Conservation (phyloP, 2,113 vertebrate species). For the Synchiropus splendidus region DNA sequence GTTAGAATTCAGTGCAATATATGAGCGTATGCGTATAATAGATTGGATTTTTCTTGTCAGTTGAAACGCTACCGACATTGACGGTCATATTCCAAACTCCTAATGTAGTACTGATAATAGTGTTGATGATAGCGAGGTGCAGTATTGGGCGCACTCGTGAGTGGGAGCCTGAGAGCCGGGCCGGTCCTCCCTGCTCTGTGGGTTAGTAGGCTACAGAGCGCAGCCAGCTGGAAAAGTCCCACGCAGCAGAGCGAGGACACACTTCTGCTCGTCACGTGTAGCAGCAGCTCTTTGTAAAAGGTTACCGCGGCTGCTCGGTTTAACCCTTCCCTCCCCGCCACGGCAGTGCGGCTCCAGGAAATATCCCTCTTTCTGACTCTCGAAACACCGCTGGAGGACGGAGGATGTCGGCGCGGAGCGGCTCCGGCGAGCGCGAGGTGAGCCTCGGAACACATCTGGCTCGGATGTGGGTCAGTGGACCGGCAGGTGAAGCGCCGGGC, state of each 20-base stretch:
- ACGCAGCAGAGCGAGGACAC: conserved; percentile 40
- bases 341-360: conserved; percentile 1
- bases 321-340: conserved; percentile 47
- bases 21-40: too few relatives aligned
- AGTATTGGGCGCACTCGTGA: not conserved
- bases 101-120: not conserved
- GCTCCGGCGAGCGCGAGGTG: conserved; percentile 23
- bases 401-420: conserved; percentile 9
- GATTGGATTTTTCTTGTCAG: too few relatives aligned
- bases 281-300: conserved; percentile 62
- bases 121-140: not conserved
- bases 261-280: conserved; percentile 65
- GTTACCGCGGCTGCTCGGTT: conserved; percentile 55
- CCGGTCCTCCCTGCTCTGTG: conserved; percentile 13
- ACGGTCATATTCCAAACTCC: too few relatives aligned
- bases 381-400: conserved; percentile 9
- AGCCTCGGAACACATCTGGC: conserved; percentile 35
- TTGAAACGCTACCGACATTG: too few relatives aligned
- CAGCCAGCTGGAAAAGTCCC: conserved; percentile 41
- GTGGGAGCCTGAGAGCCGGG: not conserved
- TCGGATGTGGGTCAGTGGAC: conserved; percentile 10
- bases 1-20: too few relatives aligned
- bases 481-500: not conserved
- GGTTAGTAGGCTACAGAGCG: conserved; percentile 36
- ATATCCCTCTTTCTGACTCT: not conserved